Base-by-base conservation (phyloP, 1,140 invertebrate species). In the Papilio polyxenes region DNA sequence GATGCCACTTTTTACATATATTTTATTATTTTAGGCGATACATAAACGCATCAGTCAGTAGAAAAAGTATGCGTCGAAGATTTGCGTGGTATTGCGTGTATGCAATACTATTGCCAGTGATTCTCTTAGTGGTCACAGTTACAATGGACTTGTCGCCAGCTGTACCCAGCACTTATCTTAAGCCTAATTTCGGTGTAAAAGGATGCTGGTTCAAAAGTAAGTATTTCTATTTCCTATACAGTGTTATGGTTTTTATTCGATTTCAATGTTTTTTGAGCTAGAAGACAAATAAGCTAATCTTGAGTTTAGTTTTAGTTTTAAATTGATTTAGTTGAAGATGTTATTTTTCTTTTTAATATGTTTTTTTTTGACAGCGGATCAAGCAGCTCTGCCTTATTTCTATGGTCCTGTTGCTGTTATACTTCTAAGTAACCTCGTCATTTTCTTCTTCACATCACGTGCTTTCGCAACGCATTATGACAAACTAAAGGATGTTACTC, bases 141-240 rank as follows among this genome's bases (percentile, higher is more conserved):
- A 91, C 95, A 23, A 96, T 96, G 95, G 95, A 96, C 80, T 87
- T 95, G 13, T 91, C 94, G 7, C 95, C 95, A 0, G 90, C 89
- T 7, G 92, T 96, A 1, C 95, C 96, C 0, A 88, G 93, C 31
- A 89, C 90, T 44, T 95, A 95, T 56, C 92, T 96, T 8, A 95
- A 95, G 65, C 96, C 96, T 0, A 93, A 95, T 83, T 95, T 96
- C 81, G 96, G 96, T 3, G 86, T 87, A 0, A 88, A 89, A 7
- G 95, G 94, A 15, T 96, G 96, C 84, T 96, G 96, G 96, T 96
- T 96, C 85, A 88, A 88, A 69, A 94, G 96, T 96, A 91, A 95
- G 95, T 94, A 20, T 59, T 5, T 40, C 31, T 37, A 13, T 72
- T 37, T 31, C 5, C 10, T 65, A 31, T 65, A 31, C 8, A 1